A percentile compares a stretch with the other conserved stretches of the same genome.
Conservation (phyloP, 1,140 invertebrate species). For the Zaprionus ghesquierei region DNA sequence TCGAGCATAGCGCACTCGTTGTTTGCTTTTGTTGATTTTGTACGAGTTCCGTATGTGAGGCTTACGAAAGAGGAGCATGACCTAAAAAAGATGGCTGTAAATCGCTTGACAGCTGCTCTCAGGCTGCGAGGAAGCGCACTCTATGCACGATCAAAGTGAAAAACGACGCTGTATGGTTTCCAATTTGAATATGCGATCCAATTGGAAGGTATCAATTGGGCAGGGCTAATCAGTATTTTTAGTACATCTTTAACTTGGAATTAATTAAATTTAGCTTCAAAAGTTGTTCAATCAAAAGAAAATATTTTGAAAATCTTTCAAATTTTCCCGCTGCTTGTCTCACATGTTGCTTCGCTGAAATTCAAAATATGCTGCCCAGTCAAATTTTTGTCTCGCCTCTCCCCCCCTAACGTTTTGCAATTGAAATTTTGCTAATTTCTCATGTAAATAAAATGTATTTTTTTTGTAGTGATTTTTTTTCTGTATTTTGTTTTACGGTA, state of each 20-base stretch:
- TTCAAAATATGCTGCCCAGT: neutral
- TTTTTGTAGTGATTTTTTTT: slow-evolving; percentile 27
- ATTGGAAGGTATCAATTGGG: neutral
- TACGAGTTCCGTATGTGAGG: slow-evolving; percentile 4
- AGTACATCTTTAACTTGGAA: too few relatives aligned
- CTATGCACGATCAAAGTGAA: slow-evolving; percentile 5
- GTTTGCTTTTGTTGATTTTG: slow-evolving; percentile 44
- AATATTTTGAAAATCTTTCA: too few relatives aligned
- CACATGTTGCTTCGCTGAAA: neutral
- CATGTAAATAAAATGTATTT: slow-evolving; percentile 70
- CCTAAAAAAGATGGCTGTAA: slow-evolving; percentile 49
- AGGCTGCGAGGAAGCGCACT: neutral
- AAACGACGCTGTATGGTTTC: neutral
- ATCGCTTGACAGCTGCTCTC: slow-evolving; percentile 19
- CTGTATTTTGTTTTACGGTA: slow-evolving; percentile 15
- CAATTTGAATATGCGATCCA: neutral
- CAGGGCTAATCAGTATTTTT: neutral
- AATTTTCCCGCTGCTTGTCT: too few relatives aligned
- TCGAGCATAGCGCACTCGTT: slow-evolving; percentile 11
- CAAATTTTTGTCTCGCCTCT: neutral
- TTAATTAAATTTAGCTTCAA: too few relatives aligned
- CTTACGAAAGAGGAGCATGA: slow-evolving; percentile 58
- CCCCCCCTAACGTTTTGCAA: neutral
- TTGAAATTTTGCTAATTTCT: neutral
- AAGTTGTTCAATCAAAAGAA: too few relatives aligned